Evolutionary conservation across 37 sponge, comb jelly and placozoan genomes (phyloP), one percentile per base, ranked within the genome.

Genomic region (Axinella damicornis): DNA sequence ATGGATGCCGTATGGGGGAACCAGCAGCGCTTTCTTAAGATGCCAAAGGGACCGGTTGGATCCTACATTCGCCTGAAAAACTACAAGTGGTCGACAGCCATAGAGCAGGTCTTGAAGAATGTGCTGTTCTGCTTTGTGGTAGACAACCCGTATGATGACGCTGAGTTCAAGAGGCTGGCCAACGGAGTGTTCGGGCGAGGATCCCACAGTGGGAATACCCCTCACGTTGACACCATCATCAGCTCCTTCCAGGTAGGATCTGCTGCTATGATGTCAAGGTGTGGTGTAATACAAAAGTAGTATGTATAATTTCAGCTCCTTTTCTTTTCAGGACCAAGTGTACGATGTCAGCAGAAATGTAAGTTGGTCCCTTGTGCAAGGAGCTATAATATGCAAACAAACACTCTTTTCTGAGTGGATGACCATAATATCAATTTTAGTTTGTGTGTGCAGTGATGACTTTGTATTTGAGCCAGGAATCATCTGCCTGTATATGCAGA

Each of bases 31-130:
- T 95, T 95, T 63, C 46, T 68, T 0, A 32, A 54, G 1, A 60
- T 24, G 2, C 95, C 95, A 0, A 87, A 80, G 41, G 95, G 95
- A 18, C 95, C 95, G 14, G 63, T 95, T 20, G 95, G 95, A 38
- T 27, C 76, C 19, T 46, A 28, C 28, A 78, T 96, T 15, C 85
- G 60, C 21, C 65, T 96, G 70, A 77, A 79, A 57, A 89, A 96
- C 53, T 80, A 85, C 46, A 79, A 83, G 54, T 96, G 96, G 96
- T 76, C 87, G 52, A 74, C 70, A 28, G 92, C 94, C 19, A 65
- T 93, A 46, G 94, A 96, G 87, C 67, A 67, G 27, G 64, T 74
- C 39, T 53, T 93, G 19, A 57, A 52, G 38, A 9, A 55, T 15
- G 35, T 71, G 39, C 78, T 88, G 69, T 62, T 35, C 41, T 54